Evolutionary conservation across 35 echinoderm and acorn worm genomes (phyloP), one percentile per base, ranked within the genome.

Genomic region (Holothuria glaberrima): DNA sequence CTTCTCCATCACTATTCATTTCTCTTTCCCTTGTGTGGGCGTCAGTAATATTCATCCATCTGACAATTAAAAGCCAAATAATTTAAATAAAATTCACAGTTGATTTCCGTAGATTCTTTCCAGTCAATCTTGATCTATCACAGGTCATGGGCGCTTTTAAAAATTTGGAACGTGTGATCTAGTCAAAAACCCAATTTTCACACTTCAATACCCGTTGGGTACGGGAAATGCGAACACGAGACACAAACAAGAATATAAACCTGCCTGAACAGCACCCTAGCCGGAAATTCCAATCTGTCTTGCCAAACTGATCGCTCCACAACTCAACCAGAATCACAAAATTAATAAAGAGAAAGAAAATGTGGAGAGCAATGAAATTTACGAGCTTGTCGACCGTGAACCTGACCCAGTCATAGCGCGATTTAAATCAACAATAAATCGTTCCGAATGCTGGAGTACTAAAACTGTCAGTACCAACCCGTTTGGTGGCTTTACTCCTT

Each of bases 221-320:
- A 56, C 80, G 33, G 46, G 32, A 84, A 84, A 84, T 64, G 56
- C 52, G 80, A 64, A 84, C 80, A 84, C 80, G 54, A 84, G 56
- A 61, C 80, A 84, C 80, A 84, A 84, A 84, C 80, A 84, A 84
- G 80, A 84, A 84, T 31, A 84, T 84, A 84, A 84, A 84, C 58
- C 58, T 84, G 54, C 28, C 59, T 57, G 33, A 64, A 84, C 59
- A 58, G 80, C 57, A 84, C 80, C 80, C 80, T 64, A 35, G 80
- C 80, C 80, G 80, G 80, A 84, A 84, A 84, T 84, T 62, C 80
- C 80, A 62, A 84, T 84, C 80, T 84, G 28, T 33, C 59, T 56
- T 33, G 52, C 59, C 36, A 78, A 56, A 84, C 30, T 84, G 59
- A 61, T 84, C 52, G 52, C 54, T n/a, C 31, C 13, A 64, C 80